Evolutionary conservation across 2,113 vertebrate species (phyloP).

Genomic region (Phyllostomus discolor): DNA sequence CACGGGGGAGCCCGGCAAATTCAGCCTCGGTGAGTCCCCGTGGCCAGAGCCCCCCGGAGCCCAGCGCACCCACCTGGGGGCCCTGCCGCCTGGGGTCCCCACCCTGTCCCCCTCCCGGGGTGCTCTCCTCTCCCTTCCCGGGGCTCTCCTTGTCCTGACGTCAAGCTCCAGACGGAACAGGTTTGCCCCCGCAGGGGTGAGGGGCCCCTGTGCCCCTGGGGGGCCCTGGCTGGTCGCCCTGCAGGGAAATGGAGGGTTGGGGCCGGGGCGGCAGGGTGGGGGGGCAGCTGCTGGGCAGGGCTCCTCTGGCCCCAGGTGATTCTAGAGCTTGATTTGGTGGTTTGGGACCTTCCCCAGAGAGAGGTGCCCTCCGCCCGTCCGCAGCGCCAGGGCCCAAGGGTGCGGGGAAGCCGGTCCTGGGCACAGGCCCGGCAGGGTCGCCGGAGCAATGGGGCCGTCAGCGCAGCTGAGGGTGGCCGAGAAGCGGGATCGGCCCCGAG

Average conservation of each 20-base stretch:
- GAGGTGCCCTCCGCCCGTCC: too few relatives aligned
- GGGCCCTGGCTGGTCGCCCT: background rate
- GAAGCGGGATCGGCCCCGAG: background rate
- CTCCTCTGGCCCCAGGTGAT: background rate
- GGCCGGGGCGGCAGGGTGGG: background rate
- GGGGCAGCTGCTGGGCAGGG: background rate
- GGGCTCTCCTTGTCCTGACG: background rate
- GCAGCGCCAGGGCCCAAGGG: rapidly evolving
- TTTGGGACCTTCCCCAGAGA: background rate
- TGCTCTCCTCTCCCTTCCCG: background rate
- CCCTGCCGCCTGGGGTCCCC: background rate
- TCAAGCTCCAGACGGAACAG: background rate
- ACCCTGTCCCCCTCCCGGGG: background rate
- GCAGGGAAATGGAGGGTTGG: background rate
- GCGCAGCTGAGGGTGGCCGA: background rate
- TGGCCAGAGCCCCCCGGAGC: too few relatives aligned
- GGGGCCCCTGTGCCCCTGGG: background rate
- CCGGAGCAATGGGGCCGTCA: background rate
- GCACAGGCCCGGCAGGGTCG: background rate
- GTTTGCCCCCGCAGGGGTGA: background rate
- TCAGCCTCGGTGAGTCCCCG: background rate
- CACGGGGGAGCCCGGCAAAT: background rate
- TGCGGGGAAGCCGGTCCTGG: background rate
- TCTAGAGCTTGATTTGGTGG: rapidly evolving
- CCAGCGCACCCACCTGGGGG: rapidly evolving